Base-by-base conservation (phyloP, 2,797 vertebrate species). In the Phyllotis vaccarum region DNA sequence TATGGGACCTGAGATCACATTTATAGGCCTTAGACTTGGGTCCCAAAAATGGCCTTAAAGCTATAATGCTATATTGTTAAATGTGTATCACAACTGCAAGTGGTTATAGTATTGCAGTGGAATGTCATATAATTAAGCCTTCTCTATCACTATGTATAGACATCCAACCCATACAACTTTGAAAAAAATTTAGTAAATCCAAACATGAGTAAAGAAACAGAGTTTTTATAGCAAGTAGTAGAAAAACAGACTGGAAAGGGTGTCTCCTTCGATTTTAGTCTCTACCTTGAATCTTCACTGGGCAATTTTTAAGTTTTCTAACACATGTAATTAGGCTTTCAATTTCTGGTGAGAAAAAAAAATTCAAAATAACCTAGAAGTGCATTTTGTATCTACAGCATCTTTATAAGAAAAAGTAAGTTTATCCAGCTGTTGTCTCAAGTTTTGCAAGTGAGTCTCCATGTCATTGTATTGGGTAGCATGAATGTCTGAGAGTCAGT, bases 181-280 rank as follows among this genome's bases (percentile, higher is more conserved):
- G 46, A 66, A 83, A 66, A 90, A 81, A 72, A 75, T 66, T 66
- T 90, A 86, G 86, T n/a, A 49, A 58, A 76, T 43, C 43, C 40
- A 29, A 46, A 8, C 40, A 75, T 14, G 29, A 78, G 60, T 64
- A 37, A n/a, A 79, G 54, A 54, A 43, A 62, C 29, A 78, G 54
- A 46, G n/a, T 86, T n/a, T 86, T 46, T 60, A 80, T 22, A 62
- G n/a, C 24, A 62, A 1, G 31, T 43, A 37, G 21, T 66, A 37
- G 13, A 4, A 2, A 0, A 0, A 0, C 6, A 21, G 34, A 11
- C 66, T 92, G 70, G 22, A 3, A 16, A 75, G 24, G 24, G 40
- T 2, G 40, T 46, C 68, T 74, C 52, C 8, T 92, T 56, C 31
- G 10, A 31, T 66, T 80, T 86, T 29, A 56, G n/a, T 66, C 40